Base-by-base conservation (phyloP, 2,797 vertebrate genomes). In the Brachyalestes nurse region DNA sequence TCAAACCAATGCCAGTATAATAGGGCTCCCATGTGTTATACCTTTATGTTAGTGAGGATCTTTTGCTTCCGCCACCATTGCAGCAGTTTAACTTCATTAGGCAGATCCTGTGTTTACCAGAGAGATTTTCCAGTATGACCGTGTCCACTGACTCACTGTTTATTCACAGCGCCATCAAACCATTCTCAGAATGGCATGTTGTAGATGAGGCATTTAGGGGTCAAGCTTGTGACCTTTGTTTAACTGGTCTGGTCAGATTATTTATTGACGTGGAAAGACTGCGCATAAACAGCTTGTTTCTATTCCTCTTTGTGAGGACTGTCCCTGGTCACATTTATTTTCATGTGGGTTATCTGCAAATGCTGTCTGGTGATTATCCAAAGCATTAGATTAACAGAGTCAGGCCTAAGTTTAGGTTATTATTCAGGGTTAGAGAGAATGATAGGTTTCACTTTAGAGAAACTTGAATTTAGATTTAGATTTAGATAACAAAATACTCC, bases 81-180 rank as follows among this genome's bases (percentile, higher is more conserved):
- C 72, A 49, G 71, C 12, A 45, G 55, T 86, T 86, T 72, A 72
- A 75, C 77, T 53, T 62, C 53, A 83, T 64, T 83, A 80, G 75
- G 40, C 60, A 77, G 58, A 66, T 64, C 77, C 75, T 77, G 75
- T 81, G 74, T 86, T 79, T 40, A 25, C 10, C 25, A 21, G 51
- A 66, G 47, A 58, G 23, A 16, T 78, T 66, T 78, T n/a, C 23
- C 65, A 72, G 65, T 58, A 25, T 38, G 34, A 75, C 61, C 23
- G 7, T 67, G 42, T 75, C 40, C 34, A 14, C 57, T 82, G 83
- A 81, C 72, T 81, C 85, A 75, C 23, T 65, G 62, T 81, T 79
- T 83, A 81, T 83, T 85, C 76, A 72, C 53, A 5, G 42, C 65
- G 66, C 53, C 61, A 23, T 72, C 28, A 75, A 45, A 66, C 38